Conservation (phyloP, 2,797 vertebrate genomes). For the Rhynchotus rufescens region DNA sequence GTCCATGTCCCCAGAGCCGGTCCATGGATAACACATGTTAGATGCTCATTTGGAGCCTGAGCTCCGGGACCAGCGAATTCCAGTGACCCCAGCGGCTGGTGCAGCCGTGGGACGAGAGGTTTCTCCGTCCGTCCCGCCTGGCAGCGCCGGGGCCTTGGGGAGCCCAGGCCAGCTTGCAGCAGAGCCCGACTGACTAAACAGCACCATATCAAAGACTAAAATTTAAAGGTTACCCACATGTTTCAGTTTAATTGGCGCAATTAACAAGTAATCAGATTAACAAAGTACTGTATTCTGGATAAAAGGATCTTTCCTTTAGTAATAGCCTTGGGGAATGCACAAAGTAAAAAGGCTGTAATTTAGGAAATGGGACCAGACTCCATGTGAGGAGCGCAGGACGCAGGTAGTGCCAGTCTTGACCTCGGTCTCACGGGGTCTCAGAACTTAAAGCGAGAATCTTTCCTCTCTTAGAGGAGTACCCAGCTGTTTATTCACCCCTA, state of each 20-base stretch:
- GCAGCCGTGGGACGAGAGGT: background rate
- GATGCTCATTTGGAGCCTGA: background rate
- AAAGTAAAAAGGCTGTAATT: background rate
- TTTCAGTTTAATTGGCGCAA: constrained; percentile 6
- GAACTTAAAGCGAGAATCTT: background rate
- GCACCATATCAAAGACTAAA: background rate
- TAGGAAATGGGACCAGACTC: background rate
- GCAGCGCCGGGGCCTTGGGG: background rate
- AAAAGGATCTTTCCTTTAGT: constrained; percentile 44
- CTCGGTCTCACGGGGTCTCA: background rate
- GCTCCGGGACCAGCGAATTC: rapidly evolving
- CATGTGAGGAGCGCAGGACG: rapidly evolving
- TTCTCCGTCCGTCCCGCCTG: background rate
- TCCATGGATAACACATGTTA: rapidly evolving
- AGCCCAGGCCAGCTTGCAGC: rapidly evolving
- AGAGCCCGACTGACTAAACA: background rate
- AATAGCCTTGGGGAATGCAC: background rate
- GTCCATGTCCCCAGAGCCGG: rapidly evolving
- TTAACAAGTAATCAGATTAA: constrained; percentile 51
- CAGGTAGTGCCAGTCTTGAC: rapidly evolving
- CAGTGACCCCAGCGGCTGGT: background rate
- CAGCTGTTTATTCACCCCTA: background rate
- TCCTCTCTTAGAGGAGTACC: background rate
- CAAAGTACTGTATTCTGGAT: constrained; percentile 17
- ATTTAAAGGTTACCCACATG: background rate